Base-by-base conservation (phyloP, 1,140 invertebrate species). In the Condylostylus longicornis region DNA sequence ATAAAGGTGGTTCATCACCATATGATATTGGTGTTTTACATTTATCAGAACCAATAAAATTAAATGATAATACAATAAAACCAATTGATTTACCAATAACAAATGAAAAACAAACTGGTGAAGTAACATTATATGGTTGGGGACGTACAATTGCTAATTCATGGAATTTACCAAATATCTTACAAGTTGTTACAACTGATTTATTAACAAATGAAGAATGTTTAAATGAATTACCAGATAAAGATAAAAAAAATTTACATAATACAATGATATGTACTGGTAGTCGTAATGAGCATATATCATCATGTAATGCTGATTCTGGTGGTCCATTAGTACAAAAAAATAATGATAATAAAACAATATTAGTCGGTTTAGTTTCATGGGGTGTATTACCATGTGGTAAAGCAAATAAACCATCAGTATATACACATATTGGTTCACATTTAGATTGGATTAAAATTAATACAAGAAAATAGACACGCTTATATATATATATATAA, bases 331-430 rank as follows among this genome's bases (percentile, higher is more conserved):
- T 77, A 21, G 59, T 69, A n/a, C 53, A 66, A 37, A 31, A 2
- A 12, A 21, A 15, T 12, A 17, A 9, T 3, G 43, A 57, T 7
- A 41, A 32, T 5, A 31, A 1, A 6, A 3, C 1, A n/a, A 13
- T 41, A 30, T 37, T 21, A 13, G 42, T 81, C 21, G 82, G 80
- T 13, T 59, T 82, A 15, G 79, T 81, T 0, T 82, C 79, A 2
- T 84, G 77, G 75, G 79, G 79, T 5, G 56, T 72, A 18, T 62
- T 68, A 4, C 82, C 80, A 33, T 79, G 79, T 42, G 71, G 72
- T 5, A 53, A 50, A 12, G 55, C 55, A 43, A 66, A 64, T 6
- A 68, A 69, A 1, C 80, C 80, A 0, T 75, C 77, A 0, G 74
- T 82, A 0, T 83, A 77, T 49, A 76, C 78, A 0, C 64, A 61